Evolutionary conservation across 2,888 invertebrate species (phyloP), one percentile per base, ranked within the genome.

Genomic region (Eubasilissa splendida): DNA sequence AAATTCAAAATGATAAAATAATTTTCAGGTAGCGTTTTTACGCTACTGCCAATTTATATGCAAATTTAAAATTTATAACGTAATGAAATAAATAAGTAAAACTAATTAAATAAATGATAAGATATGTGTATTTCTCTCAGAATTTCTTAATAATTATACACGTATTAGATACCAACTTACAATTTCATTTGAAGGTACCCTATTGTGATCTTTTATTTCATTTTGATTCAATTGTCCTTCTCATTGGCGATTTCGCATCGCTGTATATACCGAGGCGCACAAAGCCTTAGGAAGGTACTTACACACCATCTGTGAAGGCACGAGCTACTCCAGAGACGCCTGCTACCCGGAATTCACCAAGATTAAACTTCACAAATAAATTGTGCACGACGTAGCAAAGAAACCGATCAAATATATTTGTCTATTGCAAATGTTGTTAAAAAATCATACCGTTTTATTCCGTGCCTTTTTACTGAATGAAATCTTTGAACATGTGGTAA

Each of bases 391-490:
- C 22, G n/a, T 53, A 71, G 71, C 56, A 31, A 10, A 54, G 54
- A 14, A 31, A 71, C 22, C 14, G 9, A 54, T 12, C 54, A 31
- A 54, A 31, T 53, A 31, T 31, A 52, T 14, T 56, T 54, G 31
- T n/a, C 31, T 53, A 71, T 54, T 71, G 42, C 50, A n/a, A 68
- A 10, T 50, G 68, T 14, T 10, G 8, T 10, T 22, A 22, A 22
- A 22, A 33, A 42, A 65, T 42, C 7, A 5, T 8, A 33, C 54
- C 31, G 31, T 71, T 71, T 54, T 71, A 71, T 54, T 7, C 22
- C 53, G 71, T 71, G 71, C 56, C 71, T 71, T 56, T 71, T 53
- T 54, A 71, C 71, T 71, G 11, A 22, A 54, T 31, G 22, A 33
- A 54, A 54, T 10, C 31, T 71, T 71, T 22, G 71, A 71, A 33